Base-by-base conservation (phyloP, 2,797 vertebrate genomes). In the Ibycter americanus region DNA sequence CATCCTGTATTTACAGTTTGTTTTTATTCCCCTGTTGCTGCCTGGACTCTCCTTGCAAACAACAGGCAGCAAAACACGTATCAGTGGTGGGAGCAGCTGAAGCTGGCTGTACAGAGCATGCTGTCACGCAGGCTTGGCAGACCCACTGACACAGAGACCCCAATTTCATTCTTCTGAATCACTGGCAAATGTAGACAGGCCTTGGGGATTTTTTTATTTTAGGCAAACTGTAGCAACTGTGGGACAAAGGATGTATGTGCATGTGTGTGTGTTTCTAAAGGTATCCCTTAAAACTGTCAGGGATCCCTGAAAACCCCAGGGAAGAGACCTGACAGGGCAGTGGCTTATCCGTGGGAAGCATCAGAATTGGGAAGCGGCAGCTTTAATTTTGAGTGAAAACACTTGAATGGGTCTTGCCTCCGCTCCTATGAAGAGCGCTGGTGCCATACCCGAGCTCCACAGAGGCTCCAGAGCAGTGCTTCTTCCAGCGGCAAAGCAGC, bases 81-180 rank as follows among this genome's bases (percentile, higher is more conserved):
- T 79, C 47, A 15, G 46, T 76, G 82, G 81, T 89, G 66, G 84
- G 66, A 95, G 66, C 89, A 66, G 82, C 72, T 15, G 71, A 83
- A 71, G 71, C 81, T 72, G 56, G 67, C 54, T 71, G 49, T 74
- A 22, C 72, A 13, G 65, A 56, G 58, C 25, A 7, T 13, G 66
- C 90, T 88, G 76, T 78, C 81, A 42, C 5, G 7, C 63, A 32
- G 49, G 49, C 82, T 76, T 93, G 77, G 93, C 89, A 96, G 92
- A 97, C 94, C 82, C 87, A 96, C 68, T 92, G 83, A 97, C 95
- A 96, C 87, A 94, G 92, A 93, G 93, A 96, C 92, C 92, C 92
- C 55, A 17, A 82, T 96, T 88, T 91, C 55, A 56, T 80, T 90
- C 68, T 81, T 56, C 62, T 32, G 25, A 84, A 70, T 89, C 31